Percentiles rank a stretch among this genome's conserved stretches.
Evolutionary conservation across 30 jellyfish, hydroid and myxozoan species (phyloP).

Genomic region (Aurelia coerulea): DNA sequence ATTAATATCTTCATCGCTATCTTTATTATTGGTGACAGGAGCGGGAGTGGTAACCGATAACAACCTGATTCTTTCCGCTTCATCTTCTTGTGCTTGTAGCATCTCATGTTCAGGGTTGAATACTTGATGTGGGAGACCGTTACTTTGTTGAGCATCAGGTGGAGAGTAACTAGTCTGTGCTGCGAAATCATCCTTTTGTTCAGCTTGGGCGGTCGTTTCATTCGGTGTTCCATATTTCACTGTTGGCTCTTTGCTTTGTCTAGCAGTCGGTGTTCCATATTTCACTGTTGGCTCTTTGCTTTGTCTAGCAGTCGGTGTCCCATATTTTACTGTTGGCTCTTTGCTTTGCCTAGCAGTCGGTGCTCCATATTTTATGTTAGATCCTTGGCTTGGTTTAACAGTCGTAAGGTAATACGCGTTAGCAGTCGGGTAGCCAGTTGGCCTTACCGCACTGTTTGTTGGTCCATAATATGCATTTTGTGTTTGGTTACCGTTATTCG

Average conservation of each 20-base stretch:
- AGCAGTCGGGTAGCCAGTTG: conserved; percentile 6
- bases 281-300: not conserved
- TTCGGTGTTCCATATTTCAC: conserved; percentile 25
- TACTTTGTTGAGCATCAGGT: conserved; percentile 7
- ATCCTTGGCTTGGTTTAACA: not conserved
- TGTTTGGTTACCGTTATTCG: not conserved
- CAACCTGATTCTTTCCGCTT: conserved; percentile 53
- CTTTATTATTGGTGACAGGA: conserved; percentile 58
- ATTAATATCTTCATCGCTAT: conserved; percentile 69
- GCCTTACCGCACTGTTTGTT: not conserved
- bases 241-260: too few relatives aligned
- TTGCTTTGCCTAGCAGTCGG: too few relatives aligned
- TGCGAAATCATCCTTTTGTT: conserved; percentile 48
- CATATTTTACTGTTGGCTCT: too few relatives aligned
- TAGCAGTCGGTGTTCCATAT: conserved; percentile 14
- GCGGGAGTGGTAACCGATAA: conserved; percentile 48
- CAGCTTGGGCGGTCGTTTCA: conserved; percentile 32
- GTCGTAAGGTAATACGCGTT: not conserved
- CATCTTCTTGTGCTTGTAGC: conserved; percentile 48
- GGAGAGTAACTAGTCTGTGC: not conserved
- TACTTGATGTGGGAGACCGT: conserved; percentile 57
- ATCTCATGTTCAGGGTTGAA: conserved; percentile 62
- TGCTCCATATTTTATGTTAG: too few relatives aligned
- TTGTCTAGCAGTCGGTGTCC: too few relatives aligned
- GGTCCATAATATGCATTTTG: not conserved